A percentile compares a stretch with the other conserved stretches of the same genome.
Conservation (phyloP, 2,888 invertebrate species). For the Carterocephalus palaemon region DNA sequence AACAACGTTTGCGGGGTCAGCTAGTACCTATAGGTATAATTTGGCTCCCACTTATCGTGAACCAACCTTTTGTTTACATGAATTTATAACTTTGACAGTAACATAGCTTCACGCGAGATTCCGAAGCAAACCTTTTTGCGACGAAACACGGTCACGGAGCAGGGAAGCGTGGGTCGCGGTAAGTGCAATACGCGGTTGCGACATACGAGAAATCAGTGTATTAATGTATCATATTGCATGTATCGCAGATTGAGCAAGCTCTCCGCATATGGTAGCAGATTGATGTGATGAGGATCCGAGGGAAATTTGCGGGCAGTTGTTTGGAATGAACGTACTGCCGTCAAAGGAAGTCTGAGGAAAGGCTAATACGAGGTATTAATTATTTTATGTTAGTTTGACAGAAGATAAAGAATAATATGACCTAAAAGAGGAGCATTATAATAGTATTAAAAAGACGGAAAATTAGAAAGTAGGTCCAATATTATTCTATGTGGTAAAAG, state of each 20-base stretch:
- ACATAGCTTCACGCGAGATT: conserved; percentile 2
- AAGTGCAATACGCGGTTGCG: conserved; percentile 26
- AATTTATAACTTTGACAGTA: conserved; percentile 4
- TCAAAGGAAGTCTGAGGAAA: conserved; percentile 4
- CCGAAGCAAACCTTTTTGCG: conserved; percentile 16
- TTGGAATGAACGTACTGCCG: background rate
- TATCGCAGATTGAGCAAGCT: conserved; percentile 37
- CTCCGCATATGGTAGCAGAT: conserved; percentile 40
- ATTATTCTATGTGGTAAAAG: too few species aligned
- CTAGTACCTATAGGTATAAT: too few species aligned
- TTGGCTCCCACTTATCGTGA: too few species aligned
- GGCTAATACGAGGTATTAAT: background rate
- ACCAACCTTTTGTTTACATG: too few species aligned
- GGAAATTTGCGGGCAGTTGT: conserved; percentile 25
- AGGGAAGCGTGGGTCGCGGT: conserved; percentile 24
- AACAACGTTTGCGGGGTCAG: too few species aligned
- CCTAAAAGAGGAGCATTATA: too few species aligned
- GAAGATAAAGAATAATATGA: too few species aligned
- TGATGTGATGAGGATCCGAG: conserved; percentile 26
- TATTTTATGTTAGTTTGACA: too few species aligned
- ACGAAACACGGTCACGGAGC: conserved; percentile 21
- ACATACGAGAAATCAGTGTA: conserved; percentile 29
- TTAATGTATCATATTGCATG: conserved; percentile 45
- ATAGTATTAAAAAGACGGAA: too few species aligned
- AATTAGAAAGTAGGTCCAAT: too few species aligned